Percentiles rank a stretch among this genome's conserved stretches.
phyloP scores from a whole-genome alignment of 1,140 invertebrate genomes.

The Drosophila navojoa region DNA sequence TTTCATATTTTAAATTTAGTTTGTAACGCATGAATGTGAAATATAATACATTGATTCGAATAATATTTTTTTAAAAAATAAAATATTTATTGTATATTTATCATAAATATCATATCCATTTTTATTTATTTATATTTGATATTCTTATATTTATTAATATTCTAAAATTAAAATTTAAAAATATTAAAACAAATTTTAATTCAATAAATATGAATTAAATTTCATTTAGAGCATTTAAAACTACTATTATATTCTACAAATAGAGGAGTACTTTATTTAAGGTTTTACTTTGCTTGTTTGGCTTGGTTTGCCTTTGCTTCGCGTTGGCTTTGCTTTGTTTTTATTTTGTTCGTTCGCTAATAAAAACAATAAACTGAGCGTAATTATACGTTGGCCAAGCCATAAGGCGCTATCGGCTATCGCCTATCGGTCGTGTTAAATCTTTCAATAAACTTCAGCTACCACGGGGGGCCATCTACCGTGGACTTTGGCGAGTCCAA shows the following conservation, averaged over 20 bases:
- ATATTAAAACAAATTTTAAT: too few species aligned
- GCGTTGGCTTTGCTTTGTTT: not conserved
- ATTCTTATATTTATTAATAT: too few species aligned
- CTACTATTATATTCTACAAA: too few species aligned
- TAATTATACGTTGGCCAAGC: conserved; percentile 16
- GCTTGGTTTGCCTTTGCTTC: conserved; percentile 21
- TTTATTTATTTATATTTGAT: too few species aligned
- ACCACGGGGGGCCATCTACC: conserved; percentile 6
- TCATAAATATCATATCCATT: too few species aligned
- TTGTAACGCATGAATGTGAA: not conserved
- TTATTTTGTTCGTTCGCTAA: conserved; percentile 10
- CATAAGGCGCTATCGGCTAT: conserved; percentile 27
- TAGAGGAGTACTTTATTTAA: too few species aligned
- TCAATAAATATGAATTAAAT: too few species aligned
- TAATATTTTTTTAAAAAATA: too few species aligned
- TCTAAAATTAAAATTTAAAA: too few species aligned
- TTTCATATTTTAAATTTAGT: not conserved
- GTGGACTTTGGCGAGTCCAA: conserved; percentile 23
- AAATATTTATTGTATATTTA: too few species aligned
- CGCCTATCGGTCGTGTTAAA: conserved; percentile 18
- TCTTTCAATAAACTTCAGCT: conserved; percentile 33
- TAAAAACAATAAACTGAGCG: conserved; percentile 13
- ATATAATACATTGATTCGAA: too few species aligned
- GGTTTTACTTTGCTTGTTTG: conserved; percentile 2
- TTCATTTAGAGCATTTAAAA: too few species aligned